Conservation (phyloP, 2,888 invertebrate species). For the Hyles lineata region DNA sequence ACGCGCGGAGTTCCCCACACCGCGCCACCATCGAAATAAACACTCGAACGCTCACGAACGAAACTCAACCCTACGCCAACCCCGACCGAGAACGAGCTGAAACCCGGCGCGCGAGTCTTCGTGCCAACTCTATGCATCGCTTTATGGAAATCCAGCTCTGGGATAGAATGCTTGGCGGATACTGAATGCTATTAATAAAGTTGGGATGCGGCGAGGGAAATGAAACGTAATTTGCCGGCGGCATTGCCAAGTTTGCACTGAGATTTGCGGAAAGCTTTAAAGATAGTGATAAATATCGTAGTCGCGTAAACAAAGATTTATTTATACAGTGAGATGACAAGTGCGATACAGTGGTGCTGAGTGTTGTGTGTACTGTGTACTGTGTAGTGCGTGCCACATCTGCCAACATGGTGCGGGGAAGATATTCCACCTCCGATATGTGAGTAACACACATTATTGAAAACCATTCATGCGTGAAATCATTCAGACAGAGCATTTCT, state of each 20-base stretch:
- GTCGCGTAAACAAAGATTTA: constrained; percentile 65
- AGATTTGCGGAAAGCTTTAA: constrained; percentile 63
- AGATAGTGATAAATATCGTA: constrained; percentile 68
- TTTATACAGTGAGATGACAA: constrained; percentile 64
- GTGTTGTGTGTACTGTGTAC: constrained; percentile 51
- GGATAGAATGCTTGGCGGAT: constrained; percentile 53
- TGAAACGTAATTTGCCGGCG: constrained; percentile 69
- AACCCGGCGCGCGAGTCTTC: constrained; percentile 44
- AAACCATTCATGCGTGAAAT: not conserved
- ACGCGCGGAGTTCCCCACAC: constrained; percentile 66
- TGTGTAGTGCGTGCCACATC: constrained; percentile 51
- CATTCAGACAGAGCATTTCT: not conserved
- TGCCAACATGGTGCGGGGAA: constrained; percentile 76
- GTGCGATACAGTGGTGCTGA: constrained; percentile 54
- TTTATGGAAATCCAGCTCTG: constrained; percentile 49
- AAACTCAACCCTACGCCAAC: constrained; percentile 62
- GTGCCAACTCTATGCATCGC: constrained; percentile 44
- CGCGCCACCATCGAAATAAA: constrained; percentile 60
- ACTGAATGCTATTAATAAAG: constrained; percentile 72
- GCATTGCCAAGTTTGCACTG: constrained; percentile 77
- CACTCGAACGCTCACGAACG: constrained; percentile 74
- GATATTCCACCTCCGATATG: constrained; percentile 80
- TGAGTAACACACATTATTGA: constrained; percentile 51
- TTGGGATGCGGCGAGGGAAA: constrained; percentile 65
- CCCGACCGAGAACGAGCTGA: constrained; percentile 53